Evolutionary conservation across 2,113 vertebrate genomes (phyloP).

Genomic region (Chamaea fasciata): DNA sequence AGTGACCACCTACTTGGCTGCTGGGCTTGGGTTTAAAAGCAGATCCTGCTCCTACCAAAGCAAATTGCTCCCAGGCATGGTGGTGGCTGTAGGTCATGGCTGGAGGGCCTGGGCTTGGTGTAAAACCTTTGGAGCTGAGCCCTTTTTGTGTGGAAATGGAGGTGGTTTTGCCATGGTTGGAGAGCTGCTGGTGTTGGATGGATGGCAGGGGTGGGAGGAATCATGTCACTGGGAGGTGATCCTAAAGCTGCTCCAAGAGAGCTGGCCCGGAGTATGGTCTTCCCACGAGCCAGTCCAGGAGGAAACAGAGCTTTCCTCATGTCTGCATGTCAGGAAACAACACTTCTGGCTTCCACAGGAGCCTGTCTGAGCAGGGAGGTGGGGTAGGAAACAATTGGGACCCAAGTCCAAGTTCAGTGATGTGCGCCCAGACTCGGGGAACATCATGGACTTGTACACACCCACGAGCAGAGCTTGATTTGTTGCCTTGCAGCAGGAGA

Average conservation of each 20-base stretch:
- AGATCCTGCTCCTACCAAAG: background rate
- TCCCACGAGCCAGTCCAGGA: background rate
- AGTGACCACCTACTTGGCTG: slow-evolving; percentile 48
- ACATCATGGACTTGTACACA: background rate
- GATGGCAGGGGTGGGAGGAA: background rate
- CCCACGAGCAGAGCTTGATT: background rate
- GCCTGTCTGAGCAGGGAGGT: background rate
- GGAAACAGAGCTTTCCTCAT: background rate
- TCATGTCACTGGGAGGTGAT: background rate
- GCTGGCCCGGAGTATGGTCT: background rate
- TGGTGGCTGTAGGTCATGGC: background rate
- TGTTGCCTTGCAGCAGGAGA: background rate
- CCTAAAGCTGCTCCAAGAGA: background rate
- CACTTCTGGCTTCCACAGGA: background rate
- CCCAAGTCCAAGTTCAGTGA: background rate
- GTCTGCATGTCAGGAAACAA: background rate
- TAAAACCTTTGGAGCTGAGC: background rate
- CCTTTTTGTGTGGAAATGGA: background rate
- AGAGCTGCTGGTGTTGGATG: background rate
- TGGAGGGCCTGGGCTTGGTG: background rate
- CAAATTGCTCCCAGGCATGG: background rate
- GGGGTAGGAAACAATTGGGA: background rate
- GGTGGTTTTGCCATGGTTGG: background rate
- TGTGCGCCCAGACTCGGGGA: background rate
- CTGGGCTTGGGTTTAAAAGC: slow-evolving; percentile 30